These are phyloP conservation scores for Tromatobia lineatoria DNA, from an alignment of 2,888 invertebrate genomes.

Conservation along the genomic window DNA sequence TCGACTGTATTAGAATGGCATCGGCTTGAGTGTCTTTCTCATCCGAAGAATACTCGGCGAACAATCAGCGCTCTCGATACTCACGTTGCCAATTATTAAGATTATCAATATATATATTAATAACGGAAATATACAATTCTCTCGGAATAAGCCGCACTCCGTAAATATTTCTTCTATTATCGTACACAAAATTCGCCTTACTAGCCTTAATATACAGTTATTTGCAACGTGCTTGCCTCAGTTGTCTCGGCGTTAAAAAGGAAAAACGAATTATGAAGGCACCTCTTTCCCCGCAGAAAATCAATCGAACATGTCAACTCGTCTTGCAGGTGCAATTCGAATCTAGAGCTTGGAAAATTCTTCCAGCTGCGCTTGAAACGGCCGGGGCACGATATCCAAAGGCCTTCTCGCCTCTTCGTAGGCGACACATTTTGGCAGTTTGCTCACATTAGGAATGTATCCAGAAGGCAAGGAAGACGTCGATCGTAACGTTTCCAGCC, in stretches of 20 bases:
- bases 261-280: slow-evolving; percentile 50
- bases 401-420: slow-evolving; percentile 20
- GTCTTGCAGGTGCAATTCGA: slow-evolving; percentile 18
- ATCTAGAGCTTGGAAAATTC: neutral
- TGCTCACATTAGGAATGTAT: slow-evolving; percentile 81
- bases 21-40: neutral
- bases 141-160: slow-evolving; percentile 30
- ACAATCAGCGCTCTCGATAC: slow-evolving; percentile 10
- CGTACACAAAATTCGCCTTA: slow-evolving; percentile 50
- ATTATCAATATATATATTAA: slow-evolving; percentile 58
- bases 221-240: slow-evolving; percentile 28
- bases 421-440: slow-evolving; percentile 75
- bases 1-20: slow-evolving; percentile 29
- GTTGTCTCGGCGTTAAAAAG: slow-evolving; percentile 11
- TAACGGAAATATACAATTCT: slow-evolving; percentile 65
- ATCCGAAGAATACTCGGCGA: slow-evolving; percentile 17
- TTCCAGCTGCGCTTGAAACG: slow-evolving; percentile 3
- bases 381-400: slow-evolving; percentile 21
- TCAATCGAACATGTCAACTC: slow-evolving; percentile 18
- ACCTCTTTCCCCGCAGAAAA: slow-evolving; percentile 51
- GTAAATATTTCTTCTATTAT: slow-evolving; percentile 58
- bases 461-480: slow-evolving; percentile 75
- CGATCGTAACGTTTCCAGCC: slow-evolving; percentile 70
- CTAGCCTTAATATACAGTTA: slow-evolving; percentile 52
- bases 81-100: slow-evolving; percentile 40